phyloP scores from a whole-genome alignment of 2,888 invertebrate genomes.

The Drosophila emarginata region DNA sequence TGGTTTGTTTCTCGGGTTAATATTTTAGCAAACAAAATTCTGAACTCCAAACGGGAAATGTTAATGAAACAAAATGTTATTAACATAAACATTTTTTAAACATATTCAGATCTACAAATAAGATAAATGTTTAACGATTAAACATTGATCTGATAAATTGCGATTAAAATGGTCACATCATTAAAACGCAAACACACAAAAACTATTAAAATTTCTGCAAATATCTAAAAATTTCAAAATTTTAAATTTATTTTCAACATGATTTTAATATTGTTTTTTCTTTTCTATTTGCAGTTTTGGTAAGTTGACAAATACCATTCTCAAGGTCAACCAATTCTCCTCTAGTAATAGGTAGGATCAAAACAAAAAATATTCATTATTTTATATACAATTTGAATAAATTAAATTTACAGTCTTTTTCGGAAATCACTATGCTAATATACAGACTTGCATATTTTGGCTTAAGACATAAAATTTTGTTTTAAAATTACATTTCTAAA shows the following conservation, averaged over 20 bases:
- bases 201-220: no score
- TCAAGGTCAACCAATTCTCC: no score
- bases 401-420: no score
- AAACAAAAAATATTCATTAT: no score
- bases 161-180: slow-evolving; percentile 1
- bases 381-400: no score
- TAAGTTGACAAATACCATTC: slow-evolving; percentile 40
- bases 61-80: slow-evolving; percentile 5
- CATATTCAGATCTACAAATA: slow-evolving; percentile 17
- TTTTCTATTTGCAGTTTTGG: slow-evolving; percentile 65
- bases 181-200: not conserved
- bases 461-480: no score
- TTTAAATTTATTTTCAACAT: not conserved
- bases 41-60: slow-evolving; percentile 21
- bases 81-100: slow-evolving; percentile 19
- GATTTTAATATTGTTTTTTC: not conserved
- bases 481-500: no score
- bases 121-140: slow-evolving; percentile 12
- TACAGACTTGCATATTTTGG: no score
- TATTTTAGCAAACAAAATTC: slow-evolving; percentile 4
- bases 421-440: no score
- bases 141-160: slow-evolving; percentile 5
- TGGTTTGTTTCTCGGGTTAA: not conserved
- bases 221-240: no score
- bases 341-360: no score